These are phyloP conservation scores for Poicephalus meyeri DNA, from an alignment of 2,113 vertebrate species.

Conservation along the genomic window DNA sequence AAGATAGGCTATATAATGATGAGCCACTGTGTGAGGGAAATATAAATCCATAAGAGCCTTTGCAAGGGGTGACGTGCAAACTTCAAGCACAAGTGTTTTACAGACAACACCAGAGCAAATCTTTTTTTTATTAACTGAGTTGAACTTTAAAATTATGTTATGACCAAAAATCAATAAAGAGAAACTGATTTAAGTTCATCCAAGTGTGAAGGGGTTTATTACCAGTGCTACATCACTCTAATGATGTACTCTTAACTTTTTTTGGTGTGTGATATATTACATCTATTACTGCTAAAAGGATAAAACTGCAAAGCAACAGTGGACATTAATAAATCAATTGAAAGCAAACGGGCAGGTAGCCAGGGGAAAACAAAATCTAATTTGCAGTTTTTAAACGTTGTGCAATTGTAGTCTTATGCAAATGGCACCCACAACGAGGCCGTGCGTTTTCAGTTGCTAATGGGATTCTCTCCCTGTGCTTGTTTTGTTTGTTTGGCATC, in stretches of 20 bases:
- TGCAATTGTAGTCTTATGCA: constrained; percentile 67
- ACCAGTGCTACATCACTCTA: constrained; percentile 85
- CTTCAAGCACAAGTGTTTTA: constrained; percentile 71
- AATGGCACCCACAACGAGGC: constrained; percentile 15
- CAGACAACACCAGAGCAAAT: constrained; percentile 72
- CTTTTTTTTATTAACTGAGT: constrained; percentile 87
- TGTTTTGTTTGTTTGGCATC: constrained; percentile 13
- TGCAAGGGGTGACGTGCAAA: constrained; percentile 63
- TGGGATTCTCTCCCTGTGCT: constrained; percentile 28
- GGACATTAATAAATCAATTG: constrained; percentile 86
- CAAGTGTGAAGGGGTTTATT: constrained; percentile 88
- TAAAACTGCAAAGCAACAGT: constrained; percentile 83
- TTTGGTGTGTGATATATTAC: constrained; percentile 82
- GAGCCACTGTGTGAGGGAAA: constrained; percentile 7
- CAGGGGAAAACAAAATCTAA: constrained; percentile 70
- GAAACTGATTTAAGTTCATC: constrained; percentile 89
- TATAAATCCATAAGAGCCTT: constrained; percentile 41
- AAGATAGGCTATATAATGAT: constrained; percentile 18
- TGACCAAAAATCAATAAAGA: constrained; percentile 89
- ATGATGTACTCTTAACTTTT: constrained; percentile 89
- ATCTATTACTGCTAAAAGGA: constrained; percentile 88
- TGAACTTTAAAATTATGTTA: constrained; percentile 90
- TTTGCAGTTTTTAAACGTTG: constrained; percentile 58
- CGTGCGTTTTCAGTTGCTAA: constrained; percentile 8
- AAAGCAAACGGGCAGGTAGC: constrained; percentile 75